Conservation (phyloP, 2,888 invertebrate species). For the Lysandra coridon region DNA sequence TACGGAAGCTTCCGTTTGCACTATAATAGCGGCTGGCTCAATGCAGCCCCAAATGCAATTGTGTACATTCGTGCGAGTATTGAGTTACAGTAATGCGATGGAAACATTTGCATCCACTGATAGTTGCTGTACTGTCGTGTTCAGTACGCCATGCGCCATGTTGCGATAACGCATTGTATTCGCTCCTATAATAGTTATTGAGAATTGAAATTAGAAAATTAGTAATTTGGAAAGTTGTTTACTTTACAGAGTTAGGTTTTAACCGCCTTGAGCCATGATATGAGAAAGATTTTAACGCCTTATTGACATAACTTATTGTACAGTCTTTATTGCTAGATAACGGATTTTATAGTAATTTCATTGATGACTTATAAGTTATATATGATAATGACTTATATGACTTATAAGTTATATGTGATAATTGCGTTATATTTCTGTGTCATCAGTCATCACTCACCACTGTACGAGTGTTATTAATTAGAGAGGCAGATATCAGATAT, state of each 20-base stretch:
- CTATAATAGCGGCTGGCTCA: constrained; percentile 63
- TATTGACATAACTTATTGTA: too few species aligned
- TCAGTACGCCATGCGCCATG: constrained; percentile 23
- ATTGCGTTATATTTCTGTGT: too few species aligned
- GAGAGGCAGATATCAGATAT: background rate
- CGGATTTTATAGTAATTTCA: too few species aligned
- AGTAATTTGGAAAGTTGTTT: background rate
- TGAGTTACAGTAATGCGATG: constrained; percentile 72
- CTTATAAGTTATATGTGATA: too few species aligned
- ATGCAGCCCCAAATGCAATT: constrained; percentile 77
- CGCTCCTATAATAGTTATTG: background rate
- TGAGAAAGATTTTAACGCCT: too few species aligned
- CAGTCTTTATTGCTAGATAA: too few species aligned
- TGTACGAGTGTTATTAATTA: background rate
- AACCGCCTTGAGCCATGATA: background rate
- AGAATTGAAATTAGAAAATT: background rate
- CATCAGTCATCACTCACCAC: background rate
- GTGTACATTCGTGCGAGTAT: constrained; percentile 75
- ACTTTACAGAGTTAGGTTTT: background rate
- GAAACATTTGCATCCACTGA: constrained; percentile 67
- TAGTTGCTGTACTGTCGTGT: constrained; percentile 38
- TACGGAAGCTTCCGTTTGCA: constrained; percentile 62
- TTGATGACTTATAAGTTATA: too few species aligned
- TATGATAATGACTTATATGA: too few species aligned
- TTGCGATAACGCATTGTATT: constrained; percentile 34